Conservation (phyloP, 1,140 invertebrate genomes). For the Drosophila gunungcola region DNA sequence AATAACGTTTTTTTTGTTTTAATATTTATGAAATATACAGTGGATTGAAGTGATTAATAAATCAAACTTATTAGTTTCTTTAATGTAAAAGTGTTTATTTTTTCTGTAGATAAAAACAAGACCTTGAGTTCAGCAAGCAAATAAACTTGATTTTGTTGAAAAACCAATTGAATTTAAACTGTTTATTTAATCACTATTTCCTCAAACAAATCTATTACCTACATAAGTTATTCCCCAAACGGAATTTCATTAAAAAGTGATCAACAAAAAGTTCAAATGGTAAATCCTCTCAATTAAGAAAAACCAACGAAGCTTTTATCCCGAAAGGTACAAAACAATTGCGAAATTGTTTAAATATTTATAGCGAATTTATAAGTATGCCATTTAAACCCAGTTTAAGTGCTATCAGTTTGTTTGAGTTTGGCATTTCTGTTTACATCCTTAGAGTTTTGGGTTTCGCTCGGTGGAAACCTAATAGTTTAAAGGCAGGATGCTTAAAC, state of each 20-base stretch:
- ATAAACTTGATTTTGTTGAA: no score
- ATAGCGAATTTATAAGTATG: constrained; percentile 23
- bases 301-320: constrained; percentile 20
- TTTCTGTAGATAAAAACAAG: no score
- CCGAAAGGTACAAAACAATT: constrained; percentile 20
- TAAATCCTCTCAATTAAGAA: constrained; percentile 11
- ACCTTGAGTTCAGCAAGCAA: no score
- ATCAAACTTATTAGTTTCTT: no score
- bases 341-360: constrained; percentile 54
- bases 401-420: constrained; percentile 20
- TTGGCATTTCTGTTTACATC: constrained; percentile 9
- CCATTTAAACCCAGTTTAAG: constrained; percentile 46
- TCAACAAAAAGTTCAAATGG: background rate
- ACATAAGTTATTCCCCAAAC: constrained; percentile 2
- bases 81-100: no score
- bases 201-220: background rate
- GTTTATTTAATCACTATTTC: no score
- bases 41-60: no score
- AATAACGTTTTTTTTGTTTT: no score
- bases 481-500: constrained; percentile 30
- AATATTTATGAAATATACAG: no score
- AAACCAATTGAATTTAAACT: no score
- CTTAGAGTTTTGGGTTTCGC: background rate
- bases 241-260: constrained; percentile 16
- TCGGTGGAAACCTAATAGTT: constrained; percentile 15